Base-by-base conservation (phyloP, 2,888 invertebrate genomes). In the Hirtodrosophila alboralis region DNA sequence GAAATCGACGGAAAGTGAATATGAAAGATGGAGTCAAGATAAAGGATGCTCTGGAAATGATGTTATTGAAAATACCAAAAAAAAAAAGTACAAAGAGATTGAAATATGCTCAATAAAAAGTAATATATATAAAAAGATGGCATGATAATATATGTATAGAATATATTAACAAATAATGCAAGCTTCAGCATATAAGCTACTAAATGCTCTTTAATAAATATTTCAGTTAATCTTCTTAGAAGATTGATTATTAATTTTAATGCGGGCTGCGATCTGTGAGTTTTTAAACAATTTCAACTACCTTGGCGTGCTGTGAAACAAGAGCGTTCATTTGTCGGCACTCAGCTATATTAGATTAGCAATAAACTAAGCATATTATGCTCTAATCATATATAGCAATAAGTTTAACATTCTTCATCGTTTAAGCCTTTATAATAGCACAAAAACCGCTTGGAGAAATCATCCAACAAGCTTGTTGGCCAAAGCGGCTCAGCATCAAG, bases 401-500 rank as follows among this genome's bases (percentile, higher is more conserved):
- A 3, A 1, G 18, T 26, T 1, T 9, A n/a, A n/a, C 12, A 16
- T 16, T 13, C 5, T 10, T 16, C 7, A 10, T 12, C 43, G 6
- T 23, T 7, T 13, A 6, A 34, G 43, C 21, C 21, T 31, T 37
- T 23, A 13, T 27, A 10, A 23, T 23, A 37, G 31, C 31, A 9
- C 18, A 4, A 40, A 53, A 27, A 3, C 33, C 47, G 63, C 47
- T 43, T 34, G 26, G 10, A 13, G 10, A 64, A 65, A 43, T 66
- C 37, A 67, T 58, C 47, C 51, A 40, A 60, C 37, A 67, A 67
- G 45, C 30, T 45, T 13, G 36, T 52, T 37, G 62, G 48, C 56
- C 65, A 53, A 75, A 71, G 66, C 54, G 51, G 54, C 72, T 75
- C 48, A 58, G 31, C 53, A 23, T 28, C 37, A 33, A 51, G 56